Conservation (phyloP, 2,113 vertebrate species). For the Tragelaphus scriptus region DNA sequence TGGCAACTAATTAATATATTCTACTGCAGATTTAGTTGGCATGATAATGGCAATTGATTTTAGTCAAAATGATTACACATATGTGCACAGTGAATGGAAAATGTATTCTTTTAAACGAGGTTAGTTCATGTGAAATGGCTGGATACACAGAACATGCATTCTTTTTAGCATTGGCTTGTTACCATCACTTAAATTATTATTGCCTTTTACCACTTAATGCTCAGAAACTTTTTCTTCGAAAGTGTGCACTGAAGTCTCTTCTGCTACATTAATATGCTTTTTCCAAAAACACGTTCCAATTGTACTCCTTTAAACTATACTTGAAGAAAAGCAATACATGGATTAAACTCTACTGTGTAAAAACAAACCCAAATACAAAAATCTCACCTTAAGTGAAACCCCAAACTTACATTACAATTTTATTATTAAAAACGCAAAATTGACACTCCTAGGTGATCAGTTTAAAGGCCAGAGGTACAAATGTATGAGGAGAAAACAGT, state of each 20-base stretch:
- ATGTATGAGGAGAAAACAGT: conserved; percentile 25
- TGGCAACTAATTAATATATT: conserved; percentile 70
- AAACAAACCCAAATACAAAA: conserved; percentile 59
- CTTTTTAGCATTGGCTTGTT: conserved; percentile 75
- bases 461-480: conserved; percentile 18
- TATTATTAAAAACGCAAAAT: conserved; percentile 41
- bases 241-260: conserved; percentile 72
- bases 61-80: conserved; percentile 82
- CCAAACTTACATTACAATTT: conserved; percentile 41
- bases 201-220: conserved; percentile 72
- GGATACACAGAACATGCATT: conserved; percentile 83
- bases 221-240: conserved; percentile 70
- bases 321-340: conserved; percentile 69
- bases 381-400: conserved; percentile 71
- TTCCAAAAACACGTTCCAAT: conserved; percentile 71
- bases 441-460: conserved; percentile 13
- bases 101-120: conserved; percentile 78
- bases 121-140: conserved; percentile 84
- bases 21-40: conserved; percentile 81
- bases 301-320: conserved; percentile 72
- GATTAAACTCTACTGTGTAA: conserved; percentile 44
- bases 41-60: conserved; percentile 83
- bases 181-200: conserved; percentile 63
- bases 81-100: conserved; percentile 81
- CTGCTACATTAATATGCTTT: conserved; percentile 65